A percentile compares a stretch with the other conserved stretches of the same genome.
Evolutionary conservation across 2,797 vertebrate species (phyloP).

Genomic region (Acrocephalus scirpaceus): DNA sequence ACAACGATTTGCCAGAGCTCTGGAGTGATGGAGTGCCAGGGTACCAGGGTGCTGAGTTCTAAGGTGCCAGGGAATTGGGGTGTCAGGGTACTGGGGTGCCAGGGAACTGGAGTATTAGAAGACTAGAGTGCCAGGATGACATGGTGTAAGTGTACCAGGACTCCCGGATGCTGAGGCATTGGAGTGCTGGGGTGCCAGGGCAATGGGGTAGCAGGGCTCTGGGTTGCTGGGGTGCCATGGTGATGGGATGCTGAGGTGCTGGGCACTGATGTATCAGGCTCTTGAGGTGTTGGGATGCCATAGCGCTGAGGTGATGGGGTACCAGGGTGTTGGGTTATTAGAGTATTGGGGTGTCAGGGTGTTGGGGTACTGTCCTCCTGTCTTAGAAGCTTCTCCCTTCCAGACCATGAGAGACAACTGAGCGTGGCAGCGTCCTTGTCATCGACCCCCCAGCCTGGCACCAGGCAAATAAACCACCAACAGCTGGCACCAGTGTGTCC

Average conservation of each 20-base stretch:
- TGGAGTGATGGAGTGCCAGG: too few relatives aligned
- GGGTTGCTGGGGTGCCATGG: neutral
- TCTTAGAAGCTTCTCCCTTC: neutral
- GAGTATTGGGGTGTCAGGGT: too few relatives aligned
- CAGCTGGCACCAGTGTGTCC: neutral
- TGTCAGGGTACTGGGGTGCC: too few relatives aligned
- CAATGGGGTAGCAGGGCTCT: neutral
- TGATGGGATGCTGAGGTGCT: too few relatives aligned
- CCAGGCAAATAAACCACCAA: neutral
- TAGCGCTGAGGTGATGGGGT: neutral
- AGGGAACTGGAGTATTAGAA: too few relatives aligned
- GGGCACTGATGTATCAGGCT: neutral
- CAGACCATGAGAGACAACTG: neutral
- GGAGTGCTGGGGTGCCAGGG: too few relatives aligned
- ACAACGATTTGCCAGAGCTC: too few relatives aligned
- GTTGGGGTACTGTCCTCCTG: neutral
- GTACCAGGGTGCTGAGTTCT: too few relatives aligned
- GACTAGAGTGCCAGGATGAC: neutral
- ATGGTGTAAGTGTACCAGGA: neutral
- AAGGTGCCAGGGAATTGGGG: too few relatives aligned
- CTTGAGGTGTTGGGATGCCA: too few relatives aligned
- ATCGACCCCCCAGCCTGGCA: accelerated
- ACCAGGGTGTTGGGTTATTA: too few relatives aligned
- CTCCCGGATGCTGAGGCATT: too few relatives aligned
- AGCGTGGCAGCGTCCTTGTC: accelerated